These are phyloP conservation scores for Agapostemon virescens DNA, from an alignment of 2,888 invertebrate genomes.

Conservation along the genomic window DNA sequence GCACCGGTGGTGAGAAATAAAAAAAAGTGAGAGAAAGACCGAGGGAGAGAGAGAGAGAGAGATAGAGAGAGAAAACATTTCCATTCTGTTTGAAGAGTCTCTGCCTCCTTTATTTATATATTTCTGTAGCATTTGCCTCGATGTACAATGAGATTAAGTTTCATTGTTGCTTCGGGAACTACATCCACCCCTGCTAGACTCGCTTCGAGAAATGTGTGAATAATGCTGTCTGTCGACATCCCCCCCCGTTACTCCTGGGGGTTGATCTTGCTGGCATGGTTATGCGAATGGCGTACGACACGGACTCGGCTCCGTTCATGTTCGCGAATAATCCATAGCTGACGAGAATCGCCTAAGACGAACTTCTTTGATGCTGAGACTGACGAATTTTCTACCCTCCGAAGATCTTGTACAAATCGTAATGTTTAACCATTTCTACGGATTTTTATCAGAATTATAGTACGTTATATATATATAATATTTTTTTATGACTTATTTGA, in stretches of 20 bases:
- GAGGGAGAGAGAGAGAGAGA: background rate
- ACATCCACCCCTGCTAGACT: background rate
- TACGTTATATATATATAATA: too few relatives aligned
- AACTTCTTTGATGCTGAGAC: background rate
- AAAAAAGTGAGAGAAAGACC: too few relatives aligned
- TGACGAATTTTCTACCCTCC: background rate
- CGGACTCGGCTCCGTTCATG: background rate
- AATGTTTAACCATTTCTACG: background rate
- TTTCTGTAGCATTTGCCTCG: background rate
- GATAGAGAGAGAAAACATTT: background rate
- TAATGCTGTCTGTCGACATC: slow-evolving; percentile 2
- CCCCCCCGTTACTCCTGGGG: background rate
- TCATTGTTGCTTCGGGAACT: slow-evolving; percentile 11
- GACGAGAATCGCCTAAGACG: background rate
- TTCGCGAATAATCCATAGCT: background rate
- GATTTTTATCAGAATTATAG: background rate
- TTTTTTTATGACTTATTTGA: background rate
- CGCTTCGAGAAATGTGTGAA: background rate
- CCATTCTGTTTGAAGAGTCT: slow-evolving; percentile 24
- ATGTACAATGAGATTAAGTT: slow-evolving; percentile 17
- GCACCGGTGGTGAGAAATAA: background rate
- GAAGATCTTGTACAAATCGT: background rate
- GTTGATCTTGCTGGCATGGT: background rate
- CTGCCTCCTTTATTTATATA: slow-evolving; percentile 9
- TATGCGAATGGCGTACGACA: background rate